Base-by-base conservation (phyloP, 2,888 invertebrate genomes). In the Cheilosia soror region DNA sequence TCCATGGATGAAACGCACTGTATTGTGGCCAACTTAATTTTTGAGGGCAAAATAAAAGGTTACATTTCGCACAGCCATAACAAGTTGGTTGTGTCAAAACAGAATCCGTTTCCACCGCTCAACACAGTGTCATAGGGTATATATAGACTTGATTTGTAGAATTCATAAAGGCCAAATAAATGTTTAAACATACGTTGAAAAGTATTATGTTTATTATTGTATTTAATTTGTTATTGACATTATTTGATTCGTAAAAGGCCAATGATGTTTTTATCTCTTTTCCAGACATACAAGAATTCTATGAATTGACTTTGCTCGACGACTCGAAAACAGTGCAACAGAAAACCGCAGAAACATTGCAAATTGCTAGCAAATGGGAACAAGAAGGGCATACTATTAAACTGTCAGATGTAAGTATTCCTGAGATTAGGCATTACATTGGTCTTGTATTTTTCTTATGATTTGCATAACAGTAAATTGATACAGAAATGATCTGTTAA, bases 241-340 rank as follows among this genome's bases (percentile, higher is more conserved):
- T 0, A 15, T 15, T 13, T 4, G 15, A 13, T 11, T 20, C 4
- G 13, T 3, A 27, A 13, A 11, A n/a, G 42, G 49, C 13, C 31
- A 53, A 27, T 47, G 27, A 49, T 49, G n/a, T 25, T 33, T 13
- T n/a, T 5, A 6, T 66, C 40, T 89, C 84, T 94, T n/a, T n/a
- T 94, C 31, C 95, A 97, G 99, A 99, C 94, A 98, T 99, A 91
- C 99, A 99, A 94, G 99, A 99, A 93, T 99, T 99, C 93, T 99
- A 99, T 93, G 99, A 99, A 93, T 94, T 98, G 90, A 99, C 99
- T 76, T 94, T 99, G 88, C 94, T 99, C 90, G 98, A 99, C 93
- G 98, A 98, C 92, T 97, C 96, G 86, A 98, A 98, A 93, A 96
- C 97, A 83, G 95, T 97, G 89, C 97, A 98, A 93, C 98, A 98